These are phyloP conservation scores for Tragelaphus scriptus DNA, from an alignment of 2,113 vertebrate genomes.

Conservation along the genomic window DNA sequence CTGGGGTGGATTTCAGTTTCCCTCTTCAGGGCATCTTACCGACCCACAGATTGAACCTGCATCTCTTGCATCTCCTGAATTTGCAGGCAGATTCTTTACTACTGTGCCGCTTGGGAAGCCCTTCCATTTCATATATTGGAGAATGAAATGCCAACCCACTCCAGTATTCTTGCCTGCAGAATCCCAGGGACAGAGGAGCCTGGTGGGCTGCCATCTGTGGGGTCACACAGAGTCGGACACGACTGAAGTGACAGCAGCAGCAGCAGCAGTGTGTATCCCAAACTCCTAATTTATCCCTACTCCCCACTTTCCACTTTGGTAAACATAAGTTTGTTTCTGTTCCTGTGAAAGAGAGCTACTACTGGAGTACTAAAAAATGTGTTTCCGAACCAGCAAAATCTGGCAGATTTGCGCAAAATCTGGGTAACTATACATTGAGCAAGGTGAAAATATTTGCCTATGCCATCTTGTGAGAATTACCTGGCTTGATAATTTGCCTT, in stretches of 20 bases:
- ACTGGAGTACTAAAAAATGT: neutral
- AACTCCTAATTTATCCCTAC: neutral
- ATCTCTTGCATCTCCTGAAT: neutral
- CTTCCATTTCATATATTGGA: neutral
- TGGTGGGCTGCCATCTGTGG: too few species aligned
- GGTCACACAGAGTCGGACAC: too few species aligned
- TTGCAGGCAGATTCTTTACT: neutral
- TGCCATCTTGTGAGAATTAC: neutral
- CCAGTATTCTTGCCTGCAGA: too few species aligned
- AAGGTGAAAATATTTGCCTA: neutral
- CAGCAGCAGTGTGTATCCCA: neutral
- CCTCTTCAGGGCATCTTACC: neutral
- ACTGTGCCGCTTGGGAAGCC: neutral
- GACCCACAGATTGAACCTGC: neutral
- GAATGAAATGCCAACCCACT: too few species aligned
- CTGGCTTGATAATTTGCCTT: neutral
- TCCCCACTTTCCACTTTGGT: neutral
- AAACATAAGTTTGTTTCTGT: neutral
- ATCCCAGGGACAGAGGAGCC: too few species aligned
- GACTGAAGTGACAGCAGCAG: too few species aligned
- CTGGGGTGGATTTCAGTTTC: neutral
- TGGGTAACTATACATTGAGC: neutral
- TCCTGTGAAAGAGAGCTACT: neutral
- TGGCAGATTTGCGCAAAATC: neutral
- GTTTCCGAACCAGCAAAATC: neutral